Evolutionary conservation across 2,797 vertebrate genomes (phyloP), one percentile per base, ranked within the genome.

Genomic region (Enteromius radiatus): DNA sequence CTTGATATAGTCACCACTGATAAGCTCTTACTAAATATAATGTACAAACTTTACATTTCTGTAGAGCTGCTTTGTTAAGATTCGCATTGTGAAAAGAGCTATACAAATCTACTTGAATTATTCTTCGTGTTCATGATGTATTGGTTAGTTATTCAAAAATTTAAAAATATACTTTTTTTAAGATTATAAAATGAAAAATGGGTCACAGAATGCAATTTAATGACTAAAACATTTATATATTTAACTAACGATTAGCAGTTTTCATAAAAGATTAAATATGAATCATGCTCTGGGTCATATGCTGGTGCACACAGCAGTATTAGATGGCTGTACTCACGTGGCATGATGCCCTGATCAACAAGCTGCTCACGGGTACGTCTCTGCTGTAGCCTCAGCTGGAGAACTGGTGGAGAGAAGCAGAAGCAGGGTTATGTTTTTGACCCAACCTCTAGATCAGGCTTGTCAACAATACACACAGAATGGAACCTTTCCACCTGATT

Each of bases 301-400:
- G 10, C 31, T 41, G 70, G 45, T 15, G 33, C 33, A 47, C 1
- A 61, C 31, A 38, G 26, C 23, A 71, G 26, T 67, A 11, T 64
- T 41, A 73, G 17, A 84, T 31, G 78, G 3, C 9, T 56, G 71
- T 91, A 97, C 98, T 99, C 93, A 99, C 98, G 97, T 89, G 98
- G 98, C 98, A 99, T 99, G 96, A 99, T 99, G 96, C 98, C 98
- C 94, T 99, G 98, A 89, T 97, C 98, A 91, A 98, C 97, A 91
- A 99, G 95, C 91, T 99, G 97, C 91, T 99, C 97, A 45, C 98
- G 94, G 4, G 98, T 99, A 85, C 98, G 95, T 86, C 98, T 95
- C 89, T 99, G 98, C 94, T 99, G 97, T 83, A 99, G 97, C 92
- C 97, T 97, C 94, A 99, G 93, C 95, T 99, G 98, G 90, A 99